These are phyloP conservation scores for Melanostoma mellinum DNA, from an alignment of 2,888 invertebrate species.

Conservation along the genomic window DNA sequence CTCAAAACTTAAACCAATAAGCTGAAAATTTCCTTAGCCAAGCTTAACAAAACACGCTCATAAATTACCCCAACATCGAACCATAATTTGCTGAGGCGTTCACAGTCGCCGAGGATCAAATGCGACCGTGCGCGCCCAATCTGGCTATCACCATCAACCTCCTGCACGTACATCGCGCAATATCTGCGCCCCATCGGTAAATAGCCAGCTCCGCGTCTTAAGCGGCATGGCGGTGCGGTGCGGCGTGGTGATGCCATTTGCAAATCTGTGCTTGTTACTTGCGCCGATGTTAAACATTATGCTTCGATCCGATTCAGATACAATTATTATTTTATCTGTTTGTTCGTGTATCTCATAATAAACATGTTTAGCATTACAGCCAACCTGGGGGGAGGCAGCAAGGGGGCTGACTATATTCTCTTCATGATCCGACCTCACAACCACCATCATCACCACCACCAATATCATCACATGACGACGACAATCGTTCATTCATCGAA, in stretches of 20 bases:
- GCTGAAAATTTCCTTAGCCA: constrained; percentile 56
- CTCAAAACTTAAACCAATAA: constrained; percentile 47
- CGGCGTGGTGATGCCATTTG: constrained; percentile 62
- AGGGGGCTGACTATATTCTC: neutral
- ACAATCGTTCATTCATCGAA: constrained; percentile 68
- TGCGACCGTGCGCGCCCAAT: constrained; percentile 58
- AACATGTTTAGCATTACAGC: constrained; percentile 66
- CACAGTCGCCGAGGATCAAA: constrained; percentile 65
- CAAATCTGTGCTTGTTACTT: constrained; percentile 72
- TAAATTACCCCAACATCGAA: constrained; percentile 71
- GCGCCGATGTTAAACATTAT: constrained; percentile 71
- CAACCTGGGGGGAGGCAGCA: constrained; percentile 11
- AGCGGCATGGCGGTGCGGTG: neutral
- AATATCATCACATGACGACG: constrained; percentile 22
- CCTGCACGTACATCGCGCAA: constrained; percentile 6
- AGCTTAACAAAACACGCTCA: constrained; percentile 59
- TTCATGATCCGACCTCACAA: neutral
- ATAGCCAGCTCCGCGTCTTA: neutral
- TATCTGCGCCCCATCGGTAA: constrained; percentile 6
- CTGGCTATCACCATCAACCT: constrained; percentile 55
- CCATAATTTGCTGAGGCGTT: constrained; percentile 73
- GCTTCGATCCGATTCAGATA: constrained; percentile 72
- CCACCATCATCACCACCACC: constrained; percentile 15
- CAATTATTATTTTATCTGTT: constrained; percentile 73
- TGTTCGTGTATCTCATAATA: constrained; percentile 72